Base-by-base conservation (phyloP, 2,888 invertebrate genomes). In the Lasioglossum oenotherae region DNA sequence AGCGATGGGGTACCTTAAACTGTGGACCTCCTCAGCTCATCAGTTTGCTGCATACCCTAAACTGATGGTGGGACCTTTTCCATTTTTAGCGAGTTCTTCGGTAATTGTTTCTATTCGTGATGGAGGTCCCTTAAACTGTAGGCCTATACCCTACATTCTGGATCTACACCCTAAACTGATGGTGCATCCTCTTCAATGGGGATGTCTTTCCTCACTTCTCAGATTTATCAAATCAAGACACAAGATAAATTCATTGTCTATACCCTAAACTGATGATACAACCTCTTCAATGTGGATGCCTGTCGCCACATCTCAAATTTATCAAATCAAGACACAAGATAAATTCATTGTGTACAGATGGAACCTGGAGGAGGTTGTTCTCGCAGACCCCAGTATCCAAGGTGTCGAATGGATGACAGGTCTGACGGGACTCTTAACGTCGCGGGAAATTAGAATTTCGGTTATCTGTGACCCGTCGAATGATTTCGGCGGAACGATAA, bases 401-500 rank as follows among this genome's bases (percentile, higher is more conserved):
- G 16, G 64, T 64, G 31, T 19, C 6, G 31, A 31, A 64, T 64
- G 64, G 19, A 64, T 31, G 31, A 64, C 31, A 71, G 41, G 4
- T n/a, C 41, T 14, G n/a, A 71, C 6, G n/a, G n/a, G 41, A 14
- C 57, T n/a, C 57, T 57, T n/a, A 57, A n/a, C 41, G n/a, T 71
- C 41, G 38, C 35, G 38, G 14, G 57, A 53, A 57, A 44, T 46
- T 19, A 71, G 35, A 38, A 81, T 77, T 53, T 46, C 41, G 23
- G 44, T n/a, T 79, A 69, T 35, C 74, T 46, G 69, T 82, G 76
- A 87, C 84, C 80, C 78, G 80, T 84, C 80, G 53, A 78, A 74
- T 57, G 72, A 74, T 86, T 85, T 74, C 41, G 85, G 60, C 67
- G 74, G 75, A 82, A 84, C 90, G 87, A 88, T 90, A 88, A 90